Evolutionary conservation across 2,888 invertebrate genomes (phyloP), one percentile per base, ranked within the genome.

Genomic region (Megalurothrips usitatus): DNA sequence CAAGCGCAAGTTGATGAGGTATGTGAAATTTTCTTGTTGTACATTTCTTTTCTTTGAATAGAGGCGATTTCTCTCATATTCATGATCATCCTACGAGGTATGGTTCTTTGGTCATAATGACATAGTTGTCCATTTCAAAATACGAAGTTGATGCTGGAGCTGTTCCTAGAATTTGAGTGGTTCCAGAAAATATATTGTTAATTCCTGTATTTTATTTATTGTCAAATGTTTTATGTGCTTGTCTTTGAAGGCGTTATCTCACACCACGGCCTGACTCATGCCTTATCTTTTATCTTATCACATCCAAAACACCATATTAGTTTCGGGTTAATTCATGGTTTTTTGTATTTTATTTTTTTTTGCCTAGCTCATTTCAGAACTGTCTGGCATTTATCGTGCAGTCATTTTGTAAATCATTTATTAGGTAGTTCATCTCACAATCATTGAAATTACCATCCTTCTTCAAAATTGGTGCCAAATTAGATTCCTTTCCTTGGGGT

Each of bases 1-100:
- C 92, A 92, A 85, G 92, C 92, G 83, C 91, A 92, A 87, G 92
- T 92, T 81, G 92, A 92, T 85, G 93, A 94, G 87, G 88, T 87
- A 83, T 82, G 84, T 82, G 28, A 10, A 43, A 48, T 6, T 78
- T 81, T 80, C 80, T 81, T 17, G 8, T 58, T n/a, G 34, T 43
- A 43, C n/a, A 43, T 43, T 6, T 43, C 34, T 2, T 43, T 43
- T 2, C 6, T 43, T 43, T 43, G 34, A 43, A 43, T 43, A 43
- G 6, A 43, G 34, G n/a, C n/a, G n/a, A n/a, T n/a, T n/a, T n/a
- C n/a, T n/a, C n/a, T n/a, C n/a, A n/a, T n/a, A n/a, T n/a, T n/a
- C n/a, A n/a, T n/a, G n/a, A n/a, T n/a, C n/a, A n/a, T n/a, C n/a
- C n/a, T n/a, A n/a, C n/a, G n/a, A n/a, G n/a, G n/a, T n/a, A n/a